These are phyloP conservation scores for Guaruba guarouba DNA, from an alignment of 2,113 vertebrate species.

Conservation along the genomic window DNA sequence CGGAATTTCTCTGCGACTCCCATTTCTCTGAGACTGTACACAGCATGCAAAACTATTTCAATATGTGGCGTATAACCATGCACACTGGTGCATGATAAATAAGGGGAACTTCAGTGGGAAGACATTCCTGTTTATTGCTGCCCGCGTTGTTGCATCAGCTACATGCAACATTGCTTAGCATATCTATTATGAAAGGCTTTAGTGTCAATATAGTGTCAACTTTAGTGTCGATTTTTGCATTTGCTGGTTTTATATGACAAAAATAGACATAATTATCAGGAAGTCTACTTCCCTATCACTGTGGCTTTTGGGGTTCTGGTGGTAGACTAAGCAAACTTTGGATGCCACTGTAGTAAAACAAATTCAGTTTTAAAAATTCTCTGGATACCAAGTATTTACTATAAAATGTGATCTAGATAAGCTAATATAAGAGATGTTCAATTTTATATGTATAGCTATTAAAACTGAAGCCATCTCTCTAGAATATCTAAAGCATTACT, in stretches of 20 bases:
- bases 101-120: background rate
- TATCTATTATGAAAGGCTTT: background rate
- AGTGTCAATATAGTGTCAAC: background rate
- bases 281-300: background rate
- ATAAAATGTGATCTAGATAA: background rate
- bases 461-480: background rate
- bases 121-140: background rate
- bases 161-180: background rate
- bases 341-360: background rate
- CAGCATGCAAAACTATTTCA: background rate
- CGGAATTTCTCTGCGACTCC: background rate
- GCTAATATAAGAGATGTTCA: background rate
- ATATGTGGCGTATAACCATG: background rate
- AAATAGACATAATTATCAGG: background rate
- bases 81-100: background rate
- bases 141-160: background rate
- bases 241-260: background rate
- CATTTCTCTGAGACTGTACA: background rate
- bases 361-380: background rate
- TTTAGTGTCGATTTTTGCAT: background rate
- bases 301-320: background rate
- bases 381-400: background rate
- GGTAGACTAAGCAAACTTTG: background rate
- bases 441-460: background rate
- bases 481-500: background rate